A percentile compares a stretch with the other conserved stretches of the same genome.
phyloP scores from a whole-genome alignment of 1,140 invertebrate species.

The Drosophila albomicans region DNA sequence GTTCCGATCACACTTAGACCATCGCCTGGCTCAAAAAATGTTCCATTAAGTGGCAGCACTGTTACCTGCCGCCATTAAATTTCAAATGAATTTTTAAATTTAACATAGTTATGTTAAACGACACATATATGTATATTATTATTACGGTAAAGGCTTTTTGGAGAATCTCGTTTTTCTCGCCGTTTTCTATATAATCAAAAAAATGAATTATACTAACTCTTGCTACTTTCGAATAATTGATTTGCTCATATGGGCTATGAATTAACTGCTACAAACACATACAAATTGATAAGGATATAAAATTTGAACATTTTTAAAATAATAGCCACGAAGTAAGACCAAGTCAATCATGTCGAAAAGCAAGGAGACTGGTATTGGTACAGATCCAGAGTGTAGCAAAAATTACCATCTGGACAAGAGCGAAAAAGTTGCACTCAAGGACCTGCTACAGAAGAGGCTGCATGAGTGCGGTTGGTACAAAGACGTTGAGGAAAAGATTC shows the following conservation, averaged over 20 bases:
- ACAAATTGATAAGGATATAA: background rate
- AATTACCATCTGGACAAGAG: background rate
- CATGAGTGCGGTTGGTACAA: conserved; percentile 96
- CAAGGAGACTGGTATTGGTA: conserved; percentile 39
- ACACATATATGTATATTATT: too few relatives aligned
- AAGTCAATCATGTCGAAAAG: conserved; percentile 15
- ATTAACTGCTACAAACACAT: background rate
- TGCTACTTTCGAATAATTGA: background rate
- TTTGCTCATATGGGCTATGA: background rate
- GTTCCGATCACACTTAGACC: background rate
- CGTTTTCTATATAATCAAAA: too few relatives aligned
- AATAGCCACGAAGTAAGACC: too few relatives aligned
- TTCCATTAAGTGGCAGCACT: conserved; percentile 17
- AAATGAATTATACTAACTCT: too few relatives aligned
- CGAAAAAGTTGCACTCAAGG: conserved; percentile 87
- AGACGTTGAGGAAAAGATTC: conserved; percentile 92
- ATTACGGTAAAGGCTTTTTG: too few relatives aligned
- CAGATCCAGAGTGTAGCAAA: conserved; percentile 6
- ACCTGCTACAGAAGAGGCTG: conserved; percentile 91
- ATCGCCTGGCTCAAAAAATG: background rate
- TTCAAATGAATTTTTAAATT: background rate
- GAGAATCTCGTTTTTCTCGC: too few relatives aligned
- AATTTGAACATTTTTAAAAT: background rate
- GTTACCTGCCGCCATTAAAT: background rate
- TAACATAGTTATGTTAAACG: too few relatives aligned